Conservation (phyloP, 2,113 vertebrate species). For the Cavia porcellus region DNA sequence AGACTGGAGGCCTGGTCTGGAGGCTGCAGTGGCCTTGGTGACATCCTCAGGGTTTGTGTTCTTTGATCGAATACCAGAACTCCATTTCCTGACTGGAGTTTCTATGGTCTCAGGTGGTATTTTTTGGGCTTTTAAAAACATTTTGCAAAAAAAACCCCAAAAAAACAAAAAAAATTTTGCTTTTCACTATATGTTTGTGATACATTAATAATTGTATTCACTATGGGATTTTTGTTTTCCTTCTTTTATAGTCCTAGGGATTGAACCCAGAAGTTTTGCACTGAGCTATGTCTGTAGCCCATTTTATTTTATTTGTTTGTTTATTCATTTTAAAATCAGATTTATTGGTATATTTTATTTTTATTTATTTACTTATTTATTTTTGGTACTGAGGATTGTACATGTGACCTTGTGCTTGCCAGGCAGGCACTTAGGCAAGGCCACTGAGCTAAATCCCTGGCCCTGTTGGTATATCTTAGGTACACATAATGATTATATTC, state of each 20-base stretch:
- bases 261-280: background rate
- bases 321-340: no score
- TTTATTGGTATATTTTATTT: background rate
- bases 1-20: slow-evolving; percentile 24
- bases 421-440: no score
- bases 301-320: background rate
- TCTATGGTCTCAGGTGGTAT: background rate
- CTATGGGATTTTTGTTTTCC: background rate
- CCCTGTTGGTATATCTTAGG: background rate
- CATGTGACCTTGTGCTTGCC: no score
- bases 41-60: background rate
- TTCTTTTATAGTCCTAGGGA: background rate
- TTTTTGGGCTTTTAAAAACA: background rate
- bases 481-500: background rate
- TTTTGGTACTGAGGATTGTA: no score
- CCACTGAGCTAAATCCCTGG: no score
- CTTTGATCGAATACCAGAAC: background rate
- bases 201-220: background rate
- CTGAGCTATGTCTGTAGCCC: background rate
- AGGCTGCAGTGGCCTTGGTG: background rate
- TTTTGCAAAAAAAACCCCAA: no score
- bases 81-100: background rate
- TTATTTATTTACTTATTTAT: no score
- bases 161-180: background rate
- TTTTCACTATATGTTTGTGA: background rate